phyloP scores from a whole-genome alignment of 64 coral and sea anemone genomes.

The Montipora capricornis region DNA sequence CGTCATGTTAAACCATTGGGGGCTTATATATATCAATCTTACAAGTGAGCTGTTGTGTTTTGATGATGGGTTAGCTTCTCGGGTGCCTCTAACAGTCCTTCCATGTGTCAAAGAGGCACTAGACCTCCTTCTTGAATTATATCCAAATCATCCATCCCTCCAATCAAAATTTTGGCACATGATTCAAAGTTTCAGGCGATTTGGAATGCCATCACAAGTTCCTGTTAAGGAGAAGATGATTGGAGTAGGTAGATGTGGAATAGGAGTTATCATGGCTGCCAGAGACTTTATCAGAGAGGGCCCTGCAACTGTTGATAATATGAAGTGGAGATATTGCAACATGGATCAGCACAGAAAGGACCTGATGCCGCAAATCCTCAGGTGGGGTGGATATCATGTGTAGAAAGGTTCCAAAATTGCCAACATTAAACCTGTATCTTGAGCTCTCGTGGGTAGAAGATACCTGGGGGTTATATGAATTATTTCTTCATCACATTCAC shows the following conservation, averaged over 20 bases:
- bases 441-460: not conserved
- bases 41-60: no score
- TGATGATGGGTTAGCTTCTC: no score
- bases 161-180: conserved; percentile 28
- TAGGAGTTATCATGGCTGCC: conserved; percentile 44
- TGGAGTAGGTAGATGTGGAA: conserved; percentile 49
- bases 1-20: no score
- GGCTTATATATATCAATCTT: no score
- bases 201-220: conserved; percentile 51
- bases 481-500: no score
- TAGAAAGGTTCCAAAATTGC: not conserved
- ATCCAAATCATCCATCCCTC: not conserved
- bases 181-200: not conserved
- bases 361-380: conserved; percentile 47
- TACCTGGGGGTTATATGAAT: not conserved
- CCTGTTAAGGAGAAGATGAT: not conserved
- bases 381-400: not conserved
- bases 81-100: no score
- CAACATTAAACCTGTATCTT: no score
- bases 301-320: not conserved
- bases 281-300: conserved; percentile 52
- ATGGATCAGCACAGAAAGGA: conserved; percentile 32
- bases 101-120: conserved; percentile 53
- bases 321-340: conserved; percentile 45
- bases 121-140: not conserved